Base-by-base conservation (phyloP, 2,113 vertebrate genomes). In the Myrmophylax atrothorax region DNA sequence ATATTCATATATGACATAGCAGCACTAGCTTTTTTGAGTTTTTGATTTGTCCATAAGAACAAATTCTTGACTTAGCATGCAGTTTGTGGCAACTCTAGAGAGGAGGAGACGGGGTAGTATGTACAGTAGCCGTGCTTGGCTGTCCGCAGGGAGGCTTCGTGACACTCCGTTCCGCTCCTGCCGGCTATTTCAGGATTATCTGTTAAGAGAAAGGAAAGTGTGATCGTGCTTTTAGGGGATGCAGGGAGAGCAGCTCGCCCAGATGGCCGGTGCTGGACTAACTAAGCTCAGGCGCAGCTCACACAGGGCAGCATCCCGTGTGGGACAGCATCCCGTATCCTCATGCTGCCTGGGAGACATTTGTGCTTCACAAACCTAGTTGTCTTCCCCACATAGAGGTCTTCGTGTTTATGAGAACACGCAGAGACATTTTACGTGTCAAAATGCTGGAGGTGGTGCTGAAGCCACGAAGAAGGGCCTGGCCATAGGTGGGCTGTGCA, bases 151-250 rank as follows among this genome's bases (percentile, higher is more conserved):
- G 98, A 98, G 97, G 98, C 98, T 98, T 99, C 98, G 96, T 99
- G 99, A 98, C 99, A 99, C 98, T 98, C 98, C 69, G 90, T 97
- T 97, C 97, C 98, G 13, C 97, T 98, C 96, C 98, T 97, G 98
- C 96, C 53, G 47, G 94, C 98, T 99, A 99, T 98, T 99, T 99
- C 99, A 99, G 99, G 98, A 99, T 99, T 98, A 99, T 99, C 99
- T 99, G 98, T 98, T 56, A 96, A 95, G 96, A 97, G 94, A 97
- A 95, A 98, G 97, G 88, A 98, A 91, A 96, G 93, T 1, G 29
- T 37, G 58, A 95, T 87, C 94, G 87, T 60, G 7, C 44, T 79
- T 82, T 70, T 60, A 92, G 73, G 85, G 18, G 91, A 77, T 1
- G 6, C 1, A 6, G 67, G n/a, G 63, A 78, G 31, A 72, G 38